Percentiles rank a stretch among this genome's conserved stretches.
phyloP scores from a whole-genome alignment of 1,140 invertebrate species.

The Bombus soroeensis region DNA sequence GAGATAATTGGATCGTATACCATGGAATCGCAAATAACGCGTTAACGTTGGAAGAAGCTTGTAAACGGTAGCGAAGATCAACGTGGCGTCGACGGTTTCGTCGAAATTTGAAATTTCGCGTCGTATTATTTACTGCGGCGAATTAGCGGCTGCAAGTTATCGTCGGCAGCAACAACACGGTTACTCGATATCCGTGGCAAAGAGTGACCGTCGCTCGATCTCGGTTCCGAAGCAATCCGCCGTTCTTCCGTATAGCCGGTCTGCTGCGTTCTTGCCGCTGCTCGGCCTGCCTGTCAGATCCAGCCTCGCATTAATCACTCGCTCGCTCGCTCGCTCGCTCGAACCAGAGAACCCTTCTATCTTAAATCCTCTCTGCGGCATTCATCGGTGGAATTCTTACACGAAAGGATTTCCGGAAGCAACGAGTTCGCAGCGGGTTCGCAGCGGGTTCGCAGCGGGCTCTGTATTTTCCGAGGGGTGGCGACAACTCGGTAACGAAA shows the following conservation, averaged over 20 bases:
- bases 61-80: neutral
- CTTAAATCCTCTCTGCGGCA: neutral
- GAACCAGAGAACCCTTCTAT: neutral
- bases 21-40: neutral
- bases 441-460: no score
- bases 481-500: neutral
- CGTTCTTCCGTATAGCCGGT: neutral
- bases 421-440: no score
- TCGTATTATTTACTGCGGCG: neutral
- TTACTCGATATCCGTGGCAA: neutral
- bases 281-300: neutral
- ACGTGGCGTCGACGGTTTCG: accelerated
- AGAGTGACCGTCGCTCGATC: neutral
- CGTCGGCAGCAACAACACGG: neutral
- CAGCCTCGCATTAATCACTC: slow-evolving; percentile 15
- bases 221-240: neutral
- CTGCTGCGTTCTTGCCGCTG: neutral
- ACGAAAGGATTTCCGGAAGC: no score
- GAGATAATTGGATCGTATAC: neutral
- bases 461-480: no score
- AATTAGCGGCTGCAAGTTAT: neutral
- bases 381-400: neutral
- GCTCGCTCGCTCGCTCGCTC: no score
- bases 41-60: neutral
- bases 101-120: neutral